A percentile compares a stretch with the other conserved stretches of the same genome.
Conservation (phyloP, 1,140 invertebrate species). For the Branchinecta lindahli region DNA sequence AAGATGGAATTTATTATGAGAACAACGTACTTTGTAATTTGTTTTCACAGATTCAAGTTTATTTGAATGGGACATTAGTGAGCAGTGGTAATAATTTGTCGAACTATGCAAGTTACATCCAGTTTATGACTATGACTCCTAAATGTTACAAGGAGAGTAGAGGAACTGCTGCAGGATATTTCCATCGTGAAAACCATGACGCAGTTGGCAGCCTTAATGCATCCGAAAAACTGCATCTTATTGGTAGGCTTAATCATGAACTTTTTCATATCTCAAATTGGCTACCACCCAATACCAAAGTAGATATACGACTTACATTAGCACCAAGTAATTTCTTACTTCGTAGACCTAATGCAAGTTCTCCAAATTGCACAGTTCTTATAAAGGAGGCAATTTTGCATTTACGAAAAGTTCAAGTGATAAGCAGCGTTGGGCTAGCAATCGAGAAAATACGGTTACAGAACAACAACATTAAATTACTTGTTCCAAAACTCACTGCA, state of each 20-base stretch:
- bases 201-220: too few species aligned
- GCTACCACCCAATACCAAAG: too few species aligned
- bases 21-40: neutral
- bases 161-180: neutral
- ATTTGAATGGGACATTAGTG: neutral
- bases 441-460: neutral
- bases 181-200: too few species aligned
- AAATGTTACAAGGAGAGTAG: neutral
- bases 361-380: too few species aligned
- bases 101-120: constrained; percentile 5
- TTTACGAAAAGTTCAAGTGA: too few species aligned
- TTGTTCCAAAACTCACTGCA: neutral
- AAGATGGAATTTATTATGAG: neutral
- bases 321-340: too few species aligned
- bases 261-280: too few species aligned
- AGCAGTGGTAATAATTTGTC: neutral
- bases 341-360: too few species aligned
- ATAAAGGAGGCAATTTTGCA: too few species aligned
- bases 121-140: neutral
- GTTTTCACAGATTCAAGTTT: neutral
- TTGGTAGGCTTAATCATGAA: too few species aligned
- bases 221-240: too few species aligned
- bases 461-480: neutral
- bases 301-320: too few species aligned
- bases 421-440: neutral